Percentiles rank a stretch among this genome's conserved stretches.
Conservation (phyloP, 2,888 invertebrate species). For the Flabesymbios commensalis region DNA sequence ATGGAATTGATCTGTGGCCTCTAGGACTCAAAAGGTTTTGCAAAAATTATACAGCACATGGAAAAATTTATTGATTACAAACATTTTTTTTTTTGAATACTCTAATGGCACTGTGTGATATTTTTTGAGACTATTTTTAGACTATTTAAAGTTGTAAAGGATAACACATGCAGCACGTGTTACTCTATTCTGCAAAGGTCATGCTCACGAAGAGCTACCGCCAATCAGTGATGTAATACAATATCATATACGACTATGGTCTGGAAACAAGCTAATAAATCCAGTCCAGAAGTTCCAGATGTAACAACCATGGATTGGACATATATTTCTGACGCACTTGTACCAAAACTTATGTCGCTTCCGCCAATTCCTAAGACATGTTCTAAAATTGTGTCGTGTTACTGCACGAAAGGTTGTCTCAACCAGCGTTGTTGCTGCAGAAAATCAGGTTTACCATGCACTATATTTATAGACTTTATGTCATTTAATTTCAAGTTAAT, state of each 20-base stretch:
- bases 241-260: neutral
- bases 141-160: too few species aligned
- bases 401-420: neutral
- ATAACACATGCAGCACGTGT: too few species aligned
- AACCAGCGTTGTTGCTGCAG: neutral
- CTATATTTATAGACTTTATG: too few species aligned
- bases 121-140: too few species aligned
- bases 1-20: too few species aligned
- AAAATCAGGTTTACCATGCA: neutral
- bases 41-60: too few species aligned
- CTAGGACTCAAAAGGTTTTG: too few species aligned
- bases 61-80: too few species aligned
- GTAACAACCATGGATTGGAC: neutral
- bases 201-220: neutral
- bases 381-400: neutral
- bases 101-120: too few species aligned
- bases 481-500: too few species aligned
- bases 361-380: neutral
- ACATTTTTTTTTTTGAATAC: too few species aligned
- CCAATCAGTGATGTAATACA: neutral
- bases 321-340: neutral
- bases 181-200: neutral
- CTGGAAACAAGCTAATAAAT: neutral
- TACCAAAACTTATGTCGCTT: neutral
- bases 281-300: neutral